Percentiles rank a stretch among this genome's conserved stretches.
These are phyloP conservation scores for Tetropium fuscum DNA, from an alignment of 2,888 invertebrate species.

Conservation along the genomic window DNA sequence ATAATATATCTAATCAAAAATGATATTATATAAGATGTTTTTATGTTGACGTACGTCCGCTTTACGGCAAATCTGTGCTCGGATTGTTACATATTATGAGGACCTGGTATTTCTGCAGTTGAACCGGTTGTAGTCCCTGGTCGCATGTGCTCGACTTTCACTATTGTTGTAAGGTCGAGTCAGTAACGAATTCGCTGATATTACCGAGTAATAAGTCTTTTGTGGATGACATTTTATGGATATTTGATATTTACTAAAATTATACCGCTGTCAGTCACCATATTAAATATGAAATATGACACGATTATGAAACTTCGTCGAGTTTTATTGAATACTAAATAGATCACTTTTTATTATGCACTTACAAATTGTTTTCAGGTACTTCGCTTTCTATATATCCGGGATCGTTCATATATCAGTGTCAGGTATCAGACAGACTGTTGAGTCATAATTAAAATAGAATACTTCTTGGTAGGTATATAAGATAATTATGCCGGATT, in stretches of 20 bases:
- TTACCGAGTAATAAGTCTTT: constrained; percentile 43
- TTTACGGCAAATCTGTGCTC: constrained; percentile 37
- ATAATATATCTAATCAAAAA: too few relatives aligned
- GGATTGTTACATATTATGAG: constrained; percentile 56
- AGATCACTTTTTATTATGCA: constrained; percentile 4
- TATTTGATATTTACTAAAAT: constrained; percentile 45
- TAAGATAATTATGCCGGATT: too few relatives aligned
- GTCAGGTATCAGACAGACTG: too few relatives aligned
- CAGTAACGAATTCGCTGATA: constrained; percentile 52
- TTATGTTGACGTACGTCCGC: too few relatives aligned
- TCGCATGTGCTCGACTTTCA: constrained; percentile 56
- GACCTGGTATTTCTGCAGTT: constrained; percentile 54
- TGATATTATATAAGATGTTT: too few relatives aligned
- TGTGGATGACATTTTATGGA: constrained; percentile 46
- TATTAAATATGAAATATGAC: constrained; percentile 28
- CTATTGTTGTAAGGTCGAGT: constrained; percentile 50
- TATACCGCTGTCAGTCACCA: constrained; percentile 35
- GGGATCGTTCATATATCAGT: too few relatives aligned
- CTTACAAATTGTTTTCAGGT: constrained; percentile 5
- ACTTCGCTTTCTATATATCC: too few relatives aligned
- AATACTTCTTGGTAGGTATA: too few relatives aligned
- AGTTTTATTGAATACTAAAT: constrained; percentile 18
- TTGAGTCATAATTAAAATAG: too few relatives aligned
- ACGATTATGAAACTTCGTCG: constrained; percentile 12
- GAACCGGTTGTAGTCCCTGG: constrained; percentile 51